Base-by-base conservation (phyloP, 1,140 invertebrate genomes). In the Galleria mellonella region DNA sequence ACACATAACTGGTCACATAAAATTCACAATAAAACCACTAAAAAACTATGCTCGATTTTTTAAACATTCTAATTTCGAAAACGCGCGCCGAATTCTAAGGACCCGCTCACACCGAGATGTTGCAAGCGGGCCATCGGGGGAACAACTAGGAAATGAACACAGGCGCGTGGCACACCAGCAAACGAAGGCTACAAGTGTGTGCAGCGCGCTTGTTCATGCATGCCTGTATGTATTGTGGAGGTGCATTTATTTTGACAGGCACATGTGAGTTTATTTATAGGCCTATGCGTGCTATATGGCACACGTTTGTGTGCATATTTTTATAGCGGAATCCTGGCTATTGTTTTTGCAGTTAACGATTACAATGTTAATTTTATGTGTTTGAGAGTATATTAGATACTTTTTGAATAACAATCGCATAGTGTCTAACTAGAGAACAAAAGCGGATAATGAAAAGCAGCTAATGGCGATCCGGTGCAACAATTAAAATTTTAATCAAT, bases 111-210 rank as follows among this genome's bases (percentile, higher is more conserved):
- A 83, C 60, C 64, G 75, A 50, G 47, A 67, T 82, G 75, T 76
- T 79, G 73, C 76, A 78, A 78, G 79, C 76, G 75, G 75, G 79
- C 73, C 77, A 78, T 72, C 72, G 64, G 57, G 70, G 74, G 69
- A 71, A 55, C 73, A 68, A 83, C 75, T 82, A 83, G 79, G 79
- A 83, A 83, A 73, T 72, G 71, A 74, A 67, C 58, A 59, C 62
- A 65, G 65, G 56, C 67, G 60, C 40, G 40, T 32, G 36, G 56
- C 67, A 81, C 73, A 73, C 73, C 47, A 62, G 52, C 54, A 51
- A 42, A 51, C 59, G 32, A 57, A 55, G 49, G 57, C 58, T 46
- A 53, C 43, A 47, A 58, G 49, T 67, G 56, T 57, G 64, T 64
- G 60, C 49, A 54, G 15, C 12, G 33, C 15, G 29, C 50, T 53